These are phyloP conservation scores for Sardinella longiceps DNA, from an alignment of 2,797 vertebrate genomes.

Conservation along the genomic window DNA sequence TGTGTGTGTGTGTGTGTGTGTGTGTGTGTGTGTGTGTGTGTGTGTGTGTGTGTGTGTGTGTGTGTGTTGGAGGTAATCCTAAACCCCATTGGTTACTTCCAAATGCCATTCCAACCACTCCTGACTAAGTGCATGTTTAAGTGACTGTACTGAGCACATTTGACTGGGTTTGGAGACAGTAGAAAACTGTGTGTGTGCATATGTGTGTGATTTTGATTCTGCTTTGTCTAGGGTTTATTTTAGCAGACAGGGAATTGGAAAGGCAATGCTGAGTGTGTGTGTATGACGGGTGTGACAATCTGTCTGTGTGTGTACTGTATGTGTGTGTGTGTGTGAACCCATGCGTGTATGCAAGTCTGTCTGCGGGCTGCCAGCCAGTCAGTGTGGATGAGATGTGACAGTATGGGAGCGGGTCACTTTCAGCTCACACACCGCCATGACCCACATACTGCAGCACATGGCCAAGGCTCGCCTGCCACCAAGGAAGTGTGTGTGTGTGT, in stretches of 20 bases:
- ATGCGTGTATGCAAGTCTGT: conserved; percentile 15
- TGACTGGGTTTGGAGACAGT: not conserved
- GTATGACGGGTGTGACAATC: not conserved
- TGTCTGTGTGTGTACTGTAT: conserved; percentile 30
- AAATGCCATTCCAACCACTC: conserved; percentile 7
- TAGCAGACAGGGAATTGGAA: not conserved
- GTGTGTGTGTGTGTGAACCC: conserved; percentile 15
- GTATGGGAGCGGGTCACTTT: conserved; percentile 54
- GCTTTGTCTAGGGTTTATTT: not conserved
- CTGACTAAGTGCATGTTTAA: conserved; percentile 12
- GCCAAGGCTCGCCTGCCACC: conserved; percentile 26
- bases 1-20: conserved; percentile 30
- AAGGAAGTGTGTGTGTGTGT: not conserved
- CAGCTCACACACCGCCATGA: conserved; percentile 35
- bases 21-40: conserved; percentile 28
- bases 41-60: conserved; percentile 31
- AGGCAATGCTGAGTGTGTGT: not conserved
- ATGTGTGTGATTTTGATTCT: not conserved
- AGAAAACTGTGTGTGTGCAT: conserved; percentile 24
- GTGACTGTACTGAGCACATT: not conserved
- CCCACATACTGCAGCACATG: conserved; percentile 39
- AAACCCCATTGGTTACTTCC: not conserved
- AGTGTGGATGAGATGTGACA: conserved; percentile 63
- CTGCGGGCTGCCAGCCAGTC: conserved; percentile 50
- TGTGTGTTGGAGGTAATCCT: conserved; percentile 24